phyloP scores from a whole-genome alignment of 2,888 invertebrate genomes.

The Pantelozetes paolii region DNA sequence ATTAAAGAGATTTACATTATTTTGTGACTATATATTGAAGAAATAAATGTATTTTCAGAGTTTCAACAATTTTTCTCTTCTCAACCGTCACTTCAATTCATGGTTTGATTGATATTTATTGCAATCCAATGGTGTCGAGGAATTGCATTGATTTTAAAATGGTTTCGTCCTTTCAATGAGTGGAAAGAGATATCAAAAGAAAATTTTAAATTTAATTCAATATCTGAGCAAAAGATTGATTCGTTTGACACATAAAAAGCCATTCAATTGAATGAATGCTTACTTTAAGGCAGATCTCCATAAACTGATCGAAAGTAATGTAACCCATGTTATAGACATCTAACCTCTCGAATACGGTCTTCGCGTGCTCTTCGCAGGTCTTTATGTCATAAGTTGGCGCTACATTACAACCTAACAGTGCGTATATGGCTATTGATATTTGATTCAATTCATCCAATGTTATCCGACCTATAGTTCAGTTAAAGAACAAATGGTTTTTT shows the following conservation, averaged over 20 bases:
- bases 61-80: not conserved
- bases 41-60: no score
- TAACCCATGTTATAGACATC: slow-evolving; percentile 38
- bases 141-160: slow-evolving; percentile 46
- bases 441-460: slow-evolving; percentile 93
- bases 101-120: slow-evolving; percentile 17
- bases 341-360: slow-evolving; percentile 38
- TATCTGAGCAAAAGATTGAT: not conserved
- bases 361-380: slow-evolving; percentile 43
- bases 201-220: slow-evolving; percentile 3
- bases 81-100: not conserved
- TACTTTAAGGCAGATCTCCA: slow-evolving; percentile 42
- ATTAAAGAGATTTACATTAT: no score
- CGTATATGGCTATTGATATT: slow-evolving; percentile 87
- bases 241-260: not conserved
- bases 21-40: no score
- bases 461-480: slow-evolving; percentile 52
- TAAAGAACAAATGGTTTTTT: not conserved
- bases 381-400: slow-evolving; percentile 40
- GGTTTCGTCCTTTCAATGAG: slow-evolving; percentile 45
- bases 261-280: not conserved
- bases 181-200: not conserved
- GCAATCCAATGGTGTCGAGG: slow-evolving; percentile 44
- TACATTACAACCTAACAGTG: slow-evolving; percentile 69
- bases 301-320: slow-evolving; percentile 43